Conservation (phyloP, 2,113 vertebrate species). For the Esox niger region DNA sequence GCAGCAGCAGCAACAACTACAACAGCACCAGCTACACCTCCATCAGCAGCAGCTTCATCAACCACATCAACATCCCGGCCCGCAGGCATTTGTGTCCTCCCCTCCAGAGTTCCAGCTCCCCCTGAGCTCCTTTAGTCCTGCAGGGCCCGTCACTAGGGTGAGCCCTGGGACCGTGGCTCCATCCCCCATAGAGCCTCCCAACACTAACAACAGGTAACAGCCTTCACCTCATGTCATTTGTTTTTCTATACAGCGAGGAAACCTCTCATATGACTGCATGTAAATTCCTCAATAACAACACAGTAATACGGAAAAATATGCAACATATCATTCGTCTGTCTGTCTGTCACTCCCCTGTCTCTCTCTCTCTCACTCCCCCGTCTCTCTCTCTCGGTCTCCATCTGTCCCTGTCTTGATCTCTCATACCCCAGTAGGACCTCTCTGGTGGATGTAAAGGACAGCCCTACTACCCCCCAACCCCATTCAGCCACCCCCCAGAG, state of each 20-base stretch:
- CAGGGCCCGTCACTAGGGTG: slow-evolving; percentile 56
- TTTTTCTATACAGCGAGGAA: no score
- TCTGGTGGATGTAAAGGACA: slow-evolving; percentile 69
- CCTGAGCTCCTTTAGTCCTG: slow-evolving; percentile 73
- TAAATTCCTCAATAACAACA: no score
- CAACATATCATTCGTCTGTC: no score
- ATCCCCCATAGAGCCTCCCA: slow-evolving; percentile 69
- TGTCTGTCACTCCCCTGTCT: background rate
- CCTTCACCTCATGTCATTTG: no score
- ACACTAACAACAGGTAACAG: slow-evolving; percentile 68
- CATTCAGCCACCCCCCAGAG: slow-evolving; percentile 77
- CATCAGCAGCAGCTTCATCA: slow-evolving; percentile 71
- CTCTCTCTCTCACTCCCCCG: background rate
- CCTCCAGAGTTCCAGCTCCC: slow-evolving; percentile 85
- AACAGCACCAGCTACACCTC: slow-evolving; percentile 67
- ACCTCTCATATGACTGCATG: no score
- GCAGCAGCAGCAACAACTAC: slow-evolving; percentile 81
- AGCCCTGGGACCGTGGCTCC: slow-evolving; percentile 29
- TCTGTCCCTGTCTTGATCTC: background rate
- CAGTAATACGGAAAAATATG: no score
- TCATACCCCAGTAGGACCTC: slow-evolving; percentile 59
- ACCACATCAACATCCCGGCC: slow-evolving; percentile 68
- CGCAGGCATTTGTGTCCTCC: slow-evolving; percentile 81
- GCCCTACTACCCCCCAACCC: slow-evolving; percentile 72
- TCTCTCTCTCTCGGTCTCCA: background rate